Conservation (phyloP, 2,797 vertebrate genomes). For the Vipera ursinii region DNA sequence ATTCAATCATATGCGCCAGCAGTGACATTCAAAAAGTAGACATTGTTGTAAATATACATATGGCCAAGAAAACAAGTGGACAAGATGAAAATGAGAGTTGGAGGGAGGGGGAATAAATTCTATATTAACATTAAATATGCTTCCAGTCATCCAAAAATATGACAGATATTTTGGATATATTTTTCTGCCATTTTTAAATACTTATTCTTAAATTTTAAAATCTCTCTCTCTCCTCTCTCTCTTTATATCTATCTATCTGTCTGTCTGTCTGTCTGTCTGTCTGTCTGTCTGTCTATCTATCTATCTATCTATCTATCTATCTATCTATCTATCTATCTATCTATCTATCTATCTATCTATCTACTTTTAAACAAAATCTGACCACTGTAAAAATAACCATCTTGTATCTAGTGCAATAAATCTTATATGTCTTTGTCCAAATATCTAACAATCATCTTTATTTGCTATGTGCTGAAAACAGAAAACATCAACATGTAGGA, state of each 20-base stretch:
- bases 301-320: not conserved
- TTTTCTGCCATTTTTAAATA: not conserved
- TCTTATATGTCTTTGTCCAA: not conserved
- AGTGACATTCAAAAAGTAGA: not conserved
- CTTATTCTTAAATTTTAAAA: not conserved
- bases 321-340: too few species aligned
- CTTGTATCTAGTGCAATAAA: slow-evolving; percentile 29
- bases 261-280: not conserved
- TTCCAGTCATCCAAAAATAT: not conserved
- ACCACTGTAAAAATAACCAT: not conserved
- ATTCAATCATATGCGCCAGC: not conserved
- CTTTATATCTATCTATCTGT: not conserved
- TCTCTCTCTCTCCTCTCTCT: not conserved
- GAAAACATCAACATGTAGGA: slow-evolving; percentile 28
- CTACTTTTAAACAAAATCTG: not conserved
- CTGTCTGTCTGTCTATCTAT: not conserved
- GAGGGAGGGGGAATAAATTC: not conserved
- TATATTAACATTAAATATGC: not conserved
- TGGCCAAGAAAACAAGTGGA: not conserved
- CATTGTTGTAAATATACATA: not conserved
- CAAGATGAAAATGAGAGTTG: not conserved
- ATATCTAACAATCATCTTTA: slow-evolving; percentile 26
- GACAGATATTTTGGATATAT: not conserved
- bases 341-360: too few species aligned
- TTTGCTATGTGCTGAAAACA: slow-evolving; percentile 33